Base-by-base conservation (phyloP, 2,797 vertebrate genomes). In the Petrocephalus sullivani region DNA sequence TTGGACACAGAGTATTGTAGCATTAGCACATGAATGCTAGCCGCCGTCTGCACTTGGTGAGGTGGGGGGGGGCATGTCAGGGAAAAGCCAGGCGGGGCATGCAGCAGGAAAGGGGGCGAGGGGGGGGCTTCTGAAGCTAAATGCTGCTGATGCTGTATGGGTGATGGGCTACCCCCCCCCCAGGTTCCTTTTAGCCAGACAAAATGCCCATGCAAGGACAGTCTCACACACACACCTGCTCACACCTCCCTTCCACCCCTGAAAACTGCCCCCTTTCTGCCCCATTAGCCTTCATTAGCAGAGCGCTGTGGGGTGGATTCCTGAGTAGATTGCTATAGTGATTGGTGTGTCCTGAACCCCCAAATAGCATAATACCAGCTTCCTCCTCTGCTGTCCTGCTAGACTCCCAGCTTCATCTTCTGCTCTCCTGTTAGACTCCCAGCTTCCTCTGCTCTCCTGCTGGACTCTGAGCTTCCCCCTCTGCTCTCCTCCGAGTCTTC, bases 261-360 rank as follows among this genome's bases (percentile, higher is more conserved):
- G 91, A 91, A 89, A 91, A 49, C 19, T 3, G 37, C 75, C 54
- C 56, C n/a, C 37, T 92, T 94, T 94, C 92, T 92, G 93, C 90
- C 88, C 91, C 93, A 94, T 94, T 95, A 93, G 87, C 84, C 53
- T 86, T 89, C 90, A 93, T 93, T 92, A 94, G 71, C 28, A 19
- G 57, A 61, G 53, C 53, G n/a, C 33, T 49, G 28, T 21, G 33
- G 56, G 33, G 21, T 28, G 23, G 82, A 10, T 33, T 5, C 10
- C 23, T 6, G 46, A 67, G 5, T 4, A n/a, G 88, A 71, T 54
- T 81, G 75, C 86, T 57, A 14, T 81, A 71, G 86, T 60, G 56
- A 89, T 9, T 37, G 8, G 9, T 83, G 49, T 75, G 67, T 75
- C 67, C 33, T 7, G 33, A 75, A 41, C 14, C 67, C 14, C 28